Evolutionary conservation across 2,888 invertebrate genomes (phyloP).

Genomic region (Netelia melanura): DNA sequence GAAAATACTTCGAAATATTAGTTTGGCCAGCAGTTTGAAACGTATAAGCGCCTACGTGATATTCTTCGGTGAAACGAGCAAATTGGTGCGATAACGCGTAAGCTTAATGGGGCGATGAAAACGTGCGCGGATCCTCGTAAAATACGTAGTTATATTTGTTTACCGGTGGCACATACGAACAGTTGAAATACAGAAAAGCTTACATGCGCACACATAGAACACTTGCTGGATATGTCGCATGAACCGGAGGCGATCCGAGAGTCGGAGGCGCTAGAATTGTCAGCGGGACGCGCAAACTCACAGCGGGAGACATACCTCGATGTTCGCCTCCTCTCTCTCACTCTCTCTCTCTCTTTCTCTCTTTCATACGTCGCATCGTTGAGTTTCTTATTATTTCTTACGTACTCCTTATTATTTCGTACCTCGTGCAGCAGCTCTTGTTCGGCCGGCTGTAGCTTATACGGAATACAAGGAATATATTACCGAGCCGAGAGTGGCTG

Average conservation of each 20-base stretch:
- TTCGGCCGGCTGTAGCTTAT: slow-evolving; percentile 40
- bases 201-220: background rate
- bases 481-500: slow-evolving; percentile 58
- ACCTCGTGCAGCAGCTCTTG: slow-evolving; percentile 17
- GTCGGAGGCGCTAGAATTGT: slow-evolving; percentile 70
- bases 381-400: slow-evolving; percentile 57
- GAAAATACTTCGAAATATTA: background rate
- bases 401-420: slow-evolving; percentile 13
- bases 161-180: slow-evolving; percentile 67
- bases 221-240: slow-evolving; percentile 72
- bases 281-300: slow-evolving; percentile 69
- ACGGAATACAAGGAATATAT: slow-evolving; percentile 60
- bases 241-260: slow-evolving; percentile 55
- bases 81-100: slow-evolving; percentile 74
- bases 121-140: slow-evolving; percentile 71
- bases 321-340: background rate
- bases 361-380: background rate
- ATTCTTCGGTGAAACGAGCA: slow-evolving; percentile 27
- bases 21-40: background rate
- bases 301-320: slow-evolving; percentile 68
- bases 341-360: slow-evolving; percentile 6
- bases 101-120: slow-evolving; percentile 69
- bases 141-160: slow-evolving; percentile 75
- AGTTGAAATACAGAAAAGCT: slow-evolving; percentile 23
- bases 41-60: background rate